Base-by-base conservation (phyloP, 1,140 invertebrate genomes). In the Cydia strobilella region DNA sequence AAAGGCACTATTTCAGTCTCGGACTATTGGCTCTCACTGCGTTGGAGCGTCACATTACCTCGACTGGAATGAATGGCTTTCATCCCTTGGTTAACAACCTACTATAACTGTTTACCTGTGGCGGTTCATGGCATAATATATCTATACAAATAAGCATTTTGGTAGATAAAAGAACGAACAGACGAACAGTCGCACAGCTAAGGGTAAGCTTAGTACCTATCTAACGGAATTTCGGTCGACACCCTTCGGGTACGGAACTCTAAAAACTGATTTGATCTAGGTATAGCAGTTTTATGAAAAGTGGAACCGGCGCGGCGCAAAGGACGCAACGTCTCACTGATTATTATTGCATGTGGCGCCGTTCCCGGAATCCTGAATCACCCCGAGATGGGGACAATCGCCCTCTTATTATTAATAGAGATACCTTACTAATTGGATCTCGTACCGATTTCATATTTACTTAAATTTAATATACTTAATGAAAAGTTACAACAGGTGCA, bases 271-370 rank as follows among this genome's bases (percentile, higher is more conserved):
- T 39, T 39, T 39, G 35, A 10, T n/a, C n/a, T n/a, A n/a, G n/a
- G n/a, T 39, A 39, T 10, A 39, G 45, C 13, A 48, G 4, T 18
- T 54, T 54, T 18, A 1, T 20, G 25, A 35, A 18, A 69, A 69
- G 7, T 69, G 65, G 35, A 39, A 69, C 65, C 65, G 65, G 23
- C 63, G 13, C 13, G 12, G 5, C 63, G 25, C 13, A 12, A n/a
- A 12, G 25, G 65, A 18, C 31, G 25, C 15, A 6, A 6, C 2
- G n/a, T 59, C 10, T 59, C 15, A 69, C 65, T 69, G 42, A 69
- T 69, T 69, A 69, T 69, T 39, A 69, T 39, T 69, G 23, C 35
- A 42, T 69, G 12, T 69, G 15, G n/a, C 65, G n/a, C 42, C 65
- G 35, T 39, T 66, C 25, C 63, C 63, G 2, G 27, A 66, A 69